These are phyloP conservation scores for Aspidoscelis tigris DNA, from an alignment of 2,113 vertebrate genomes.

Conservation along the genomic window DNA sequence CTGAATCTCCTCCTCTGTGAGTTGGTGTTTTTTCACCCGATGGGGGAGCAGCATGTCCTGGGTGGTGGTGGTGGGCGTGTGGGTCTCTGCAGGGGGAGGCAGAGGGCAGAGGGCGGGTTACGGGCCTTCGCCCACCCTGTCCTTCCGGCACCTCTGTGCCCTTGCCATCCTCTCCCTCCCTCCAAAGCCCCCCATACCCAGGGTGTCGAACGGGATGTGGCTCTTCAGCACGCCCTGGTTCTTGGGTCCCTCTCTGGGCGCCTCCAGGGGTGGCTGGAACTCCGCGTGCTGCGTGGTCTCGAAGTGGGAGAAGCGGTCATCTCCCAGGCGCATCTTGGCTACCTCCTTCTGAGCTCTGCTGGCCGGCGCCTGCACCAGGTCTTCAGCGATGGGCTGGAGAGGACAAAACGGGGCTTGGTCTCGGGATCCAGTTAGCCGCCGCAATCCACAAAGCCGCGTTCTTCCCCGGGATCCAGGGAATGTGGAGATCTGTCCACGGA, in stretches of 20 bases:
- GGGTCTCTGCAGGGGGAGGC: not conserved
- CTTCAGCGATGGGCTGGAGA: not conserved
- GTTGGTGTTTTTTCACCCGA: not conserved
- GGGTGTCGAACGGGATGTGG: not conserved
- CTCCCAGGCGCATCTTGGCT: not conserved
- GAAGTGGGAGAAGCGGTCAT: not conserved
- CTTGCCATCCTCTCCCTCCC: not conserved
- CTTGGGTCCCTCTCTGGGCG: not conserved
- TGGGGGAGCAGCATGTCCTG: conserved; percentile 15
- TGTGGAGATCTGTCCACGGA: no score
- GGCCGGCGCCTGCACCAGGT: not conserved
- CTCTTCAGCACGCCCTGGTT: not conserved
- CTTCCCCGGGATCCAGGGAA: no score
- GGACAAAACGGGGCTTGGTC: not conserved
- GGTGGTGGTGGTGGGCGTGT: not conserved
- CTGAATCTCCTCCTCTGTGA: not conserved
- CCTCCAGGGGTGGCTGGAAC: not conserved
- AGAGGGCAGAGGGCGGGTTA: no score
- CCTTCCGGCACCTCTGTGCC: not conserved
- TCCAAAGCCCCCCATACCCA: not conserved
- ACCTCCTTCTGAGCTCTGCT: not conserved
- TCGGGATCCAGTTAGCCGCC: not conserved
- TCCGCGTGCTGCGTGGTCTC: not conserved
- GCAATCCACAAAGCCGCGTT: no score
- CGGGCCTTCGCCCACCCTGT: not conserved